These are phyloP conservation scores for Sebastes kiyomatsui DNA, from an alignment of 2,797 vertebrate species.

Conservation along the genomic window DNA sequence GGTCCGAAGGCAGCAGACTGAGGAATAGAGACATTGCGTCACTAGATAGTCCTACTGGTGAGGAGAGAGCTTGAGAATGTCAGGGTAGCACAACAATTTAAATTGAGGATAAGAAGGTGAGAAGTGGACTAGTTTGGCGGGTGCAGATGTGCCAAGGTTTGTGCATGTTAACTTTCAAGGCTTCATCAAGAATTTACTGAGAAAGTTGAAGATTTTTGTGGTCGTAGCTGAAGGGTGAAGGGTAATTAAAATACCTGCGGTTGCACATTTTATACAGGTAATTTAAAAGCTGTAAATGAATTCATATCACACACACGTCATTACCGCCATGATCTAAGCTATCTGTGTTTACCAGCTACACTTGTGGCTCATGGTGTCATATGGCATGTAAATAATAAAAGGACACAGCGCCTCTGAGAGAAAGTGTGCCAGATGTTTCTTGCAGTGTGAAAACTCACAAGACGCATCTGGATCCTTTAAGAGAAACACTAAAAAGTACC, in stretches of 20 bases:
- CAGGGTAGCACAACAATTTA: background rate
- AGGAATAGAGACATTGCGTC: slow-evolving; percentile 55
- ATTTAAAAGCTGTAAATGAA: background rate
- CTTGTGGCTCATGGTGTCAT: background rate
- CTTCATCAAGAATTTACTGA: background rate
- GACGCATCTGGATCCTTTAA: background rate
- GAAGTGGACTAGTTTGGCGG: background rate
- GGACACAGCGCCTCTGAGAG: background rate
- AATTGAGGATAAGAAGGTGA: background rate
- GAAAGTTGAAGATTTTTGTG: background rate
- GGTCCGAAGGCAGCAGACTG: slow-evolving; percentile 43
- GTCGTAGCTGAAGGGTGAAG: background rate
- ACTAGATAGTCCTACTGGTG: background rate
- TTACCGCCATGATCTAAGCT: background rate
- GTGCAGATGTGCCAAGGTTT: background rate
- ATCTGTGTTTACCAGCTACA: background rate
- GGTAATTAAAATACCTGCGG: background rate
- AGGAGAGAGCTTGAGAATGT: background rate
- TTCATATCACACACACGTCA: background rate
- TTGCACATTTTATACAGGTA: background rate
- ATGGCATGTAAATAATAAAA: background rate
- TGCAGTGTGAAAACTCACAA: background rate
- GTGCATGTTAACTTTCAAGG: background rate
- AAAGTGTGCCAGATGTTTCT: background rate
- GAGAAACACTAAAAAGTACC: background rate